Evolutionary conservation across 2,113 vertebrate species (phyloP).

Genomic region (Stegostoma tigrinum): DNA sequence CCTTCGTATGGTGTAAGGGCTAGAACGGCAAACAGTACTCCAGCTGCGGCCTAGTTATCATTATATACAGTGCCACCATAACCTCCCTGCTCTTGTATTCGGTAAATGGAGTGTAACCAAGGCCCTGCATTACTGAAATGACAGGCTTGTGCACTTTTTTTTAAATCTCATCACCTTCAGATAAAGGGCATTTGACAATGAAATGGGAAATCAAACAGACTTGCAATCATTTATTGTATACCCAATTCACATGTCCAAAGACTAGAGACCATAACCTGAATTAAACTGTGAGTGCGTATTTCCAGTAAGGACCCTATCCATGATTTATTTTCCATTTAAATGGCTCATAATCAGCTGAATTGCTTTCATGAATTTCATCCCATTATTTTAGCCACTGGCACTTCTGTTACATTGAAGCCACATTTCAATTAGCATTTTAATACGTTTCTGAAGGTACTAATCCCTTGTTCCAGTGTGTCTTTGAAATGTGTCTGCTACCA

Average conservation of each 20-base stretch:
- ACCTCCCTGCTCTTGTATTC: too few relatives aligned
- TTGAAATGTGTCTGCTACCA: neutral
- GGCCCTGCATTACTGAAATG: neutral
- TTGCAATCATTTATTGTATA: neutral
- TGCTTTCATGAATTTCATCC: neutral
- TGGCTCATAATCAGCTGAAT: neutral
- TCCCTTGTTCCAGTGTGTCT: neutral
- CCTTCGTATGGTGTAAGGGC: too few relatives aligned
- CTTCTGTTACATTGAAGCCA: neutral
- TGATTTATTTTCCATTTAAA: constrained; percentile 21
- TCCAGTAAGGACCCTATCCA: neutral
- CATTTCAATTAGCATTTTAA: constrained; percentile 29
- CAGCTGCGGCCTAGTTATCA: too few relatives aligned
- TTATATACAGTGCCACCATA: too few relatives aligned
- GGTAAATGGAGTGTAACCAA: neutral
- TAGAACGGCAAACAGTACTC: too few relatives aligned
- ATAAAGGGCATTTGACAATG: neutral
- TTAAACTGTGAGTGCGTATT: neutral
- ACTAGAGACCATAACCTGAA: neutral
- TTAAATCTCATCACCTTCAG: neutral
- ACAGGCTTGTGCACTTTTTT: neutral
- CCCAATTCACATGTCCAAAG: neutral
- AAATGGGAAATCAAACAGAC: neutral
- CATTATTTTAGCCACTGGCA: constrained; percentile 3
- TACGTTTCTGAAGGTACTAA: constrained; percentile 23